Base-by-base conservation (phyloP, 2,888 invertebrate genomes). In the Caenorhabditis sp. region DNA sequence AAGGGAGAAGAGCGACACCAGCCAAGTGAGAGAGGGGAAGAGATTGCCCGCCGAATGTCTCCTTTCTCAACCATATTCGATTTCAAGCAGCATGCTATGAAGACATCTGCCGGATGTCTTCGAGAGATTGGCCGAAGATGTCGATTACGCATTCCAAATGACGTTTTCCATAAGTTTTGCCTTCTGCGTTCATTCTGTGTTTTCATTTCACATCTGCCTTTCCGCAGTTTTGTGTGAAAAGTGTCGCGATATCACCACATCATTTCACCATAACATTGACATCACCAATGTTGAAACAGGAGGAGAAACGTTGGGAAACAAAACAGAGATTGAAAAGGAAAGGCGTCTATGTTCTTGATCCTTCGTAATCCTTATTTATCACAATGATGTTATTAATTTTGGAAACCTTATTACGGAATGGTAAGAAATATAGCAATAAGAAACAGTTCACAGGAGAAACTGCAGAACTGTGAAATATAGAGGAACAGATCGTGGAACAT, bases 1-100 rank as follows among this genome's bases (percentile, higher is more conserved):
- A 20, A 4, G 44, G 2, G 3, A 37, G 32, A 62, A 28, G 50
- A 69, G 47, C 26, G 4, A 61, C 55, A 53, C 60, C 58, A 68
- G 61, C 65, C 35, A 40, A 61, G 51, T n/a, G n/a, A n/a, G n/a
- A n/a, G n/a, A n/a, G n/a, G n/a, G n/a, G n/a, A n/a, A 56, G 37
- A 40, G 51, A 65, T 65, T 65, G 60, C 44, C 50, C 13, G 40
- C 40, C 40, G 40, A 71, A 65, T 70, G 65, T 53, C 70, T 67
- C 35, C 37, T 79, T 79, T 79, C 79, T 71, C 79, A 79, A 79
- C 65, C 70, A 79, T 79, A 79, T 79, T 79, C 61, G 71, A 50
- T 79, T 79, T 79, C 79, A 78, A 70, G 51, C 55, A 65, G 65
- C 69, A 58, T 56, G 68, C 68, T 55, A 68, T 32, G 32, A 32